Evolutionary conservation across 92 coral and sea anemone species (phyloP), one percentile per base, ranked within the genome.

Genomic region (Siderastrea radians): DNA sequence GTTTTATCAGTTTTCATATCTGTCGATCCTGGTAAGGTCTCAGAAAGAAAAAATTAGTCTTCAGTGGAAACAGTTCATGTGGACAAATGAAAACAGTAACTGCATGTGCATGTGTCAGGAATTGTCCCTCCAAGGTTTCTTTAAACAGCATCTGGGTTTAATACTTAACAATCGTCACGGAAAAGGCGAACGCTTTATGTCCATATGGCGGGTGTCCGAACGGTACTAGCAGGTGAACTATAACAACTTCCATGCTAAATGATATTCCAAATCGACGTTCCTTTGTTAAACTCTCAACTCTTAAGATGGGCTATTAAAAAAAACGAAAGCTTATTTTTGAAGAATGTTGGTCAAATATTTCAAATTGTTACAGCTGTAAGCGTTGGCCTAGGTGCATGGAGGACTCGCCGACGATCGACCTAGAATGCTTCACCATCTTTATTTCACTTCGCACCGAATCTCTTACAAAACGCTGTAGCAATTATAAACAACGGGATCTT

Each of bases 201-300:
- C 86, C 68, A 53, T 69, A 68, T 82, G 86, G 8, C 86, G 86
- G 86, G 86, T 82, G 86, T 61, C 78, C 86, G 70, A 69, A 7
- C n/a, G 26, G 43, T 8, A 13, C n/a, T 51, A 16, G 77, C 86
- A 82, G 78, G 86, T 82, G 77, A 58, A 55, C 64, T 49, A 15
- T 49, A 67, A 77, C 61, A 46, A 9, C 19, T 45, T 68, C n/a
- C 68, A 52, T 44, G 46, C 65, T 13, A 51, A 16, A 19, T 10
- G 68, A 82, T 71, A 43, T 64, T 67, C 52, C 53, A 68, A 80
- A 51, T 52, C 16, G 52, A 10, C 46, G 52, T 67, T 10, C 75
- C 63, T 80, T 80, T 67, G 77, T 69, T 48, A 45, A 43, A n/a
- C 46, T 46, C 17, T 53, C 47, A 44, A 11, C 65, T 81, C 52